Percentiles rank a stretch among this genome's conserved stretches.
Conservation (phyloP, 2,113 vertebrate species). For the Accipiter virgatus region DNA sequence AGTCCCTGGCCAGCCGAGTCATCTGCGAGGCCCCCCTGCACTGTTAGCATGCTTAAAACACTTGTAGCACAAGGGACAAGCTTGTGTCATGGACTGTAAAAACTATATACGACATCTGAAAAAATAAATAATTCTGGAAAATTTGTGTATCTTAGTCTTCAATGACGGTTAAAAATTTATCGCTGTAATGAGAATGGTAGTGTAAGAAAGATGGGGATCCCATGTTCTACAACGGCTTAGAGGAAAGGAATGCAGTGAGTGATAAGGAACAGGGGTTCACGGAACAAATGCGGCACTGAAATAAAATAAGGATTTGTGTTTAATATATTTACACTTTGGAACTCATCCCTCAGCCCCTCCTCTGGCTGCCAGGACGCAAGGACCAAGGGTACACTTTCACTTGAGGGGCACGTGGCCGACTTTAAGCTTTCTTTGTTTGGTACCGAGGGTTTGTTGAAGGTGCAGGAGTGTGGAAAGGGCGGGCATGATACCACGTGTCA, state of each 20-base stretch:
- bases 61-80: background rate
- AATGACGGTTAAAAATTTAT: background rate
- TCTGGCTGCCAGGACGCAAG: background rate
- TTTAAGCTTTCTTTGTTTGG: background rate
- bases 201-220: background rate
- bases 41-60: background rate
- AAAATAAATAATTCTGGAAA: background rate
- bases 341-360: too few relatives aligned
- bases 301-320: background rate
- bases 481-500: background rate
- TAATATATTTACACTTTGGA: background rate
- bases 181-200: background rate
- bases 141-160: background rate
- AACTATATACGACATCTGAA: background rate
- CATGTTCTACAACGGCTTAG: background rate
- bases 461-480: background rate
- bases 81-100: background rate
- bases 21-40: background rate
- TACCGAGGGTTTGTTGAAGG: background rate
- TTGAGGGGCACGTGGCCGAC: fast-evolving
- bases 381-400: background rate
- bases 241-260: background rate
- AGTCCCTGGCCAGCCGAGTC: background rate
- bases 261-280: background rate
- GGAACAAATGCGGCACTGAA: background rate